Base-by-base conservation (phyloP, 2,888 invertebrate genomes). In the Psylliodes chrysocephalus region DNA sequence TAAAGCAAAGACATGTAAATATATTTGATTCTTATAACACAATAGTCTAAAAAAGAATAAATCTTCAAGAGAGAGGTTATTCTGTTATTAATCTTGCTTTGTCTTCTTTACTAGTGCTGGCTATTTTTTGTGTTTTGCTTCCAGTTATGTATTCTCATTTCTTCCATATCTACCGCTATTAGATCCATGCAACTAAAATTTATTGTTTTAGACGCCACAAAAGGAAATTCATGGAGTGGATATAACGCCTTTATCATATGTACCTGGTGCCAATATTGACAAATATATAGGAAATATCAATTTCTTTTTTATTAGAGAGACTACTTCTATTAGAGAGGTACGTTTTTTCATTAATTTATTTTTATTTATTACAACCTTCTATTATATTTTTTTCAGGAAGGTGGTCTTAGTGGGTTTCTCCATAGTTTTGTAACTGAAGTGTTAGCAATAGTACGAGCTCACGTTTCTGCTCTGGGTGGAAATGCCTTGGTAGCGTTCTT, bases 401-500 rank as follows among this genome's bases (percentile, higher is more conserved):
- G 96, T 47, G 98, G 98, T 0, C 87, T 96, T 49, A 94, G 94
- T 82, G 96, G 96, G 1, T 98, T 98, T 83, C 90, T 96, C 64
- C 96, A 97, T 80, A 93, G 93, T 60, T 96, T 97, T 80, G 89
- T 97, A 5, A 92, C 93, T 52, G 98, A 98, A 87, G 93, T 97
- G 12, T 81, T 97, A 74, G 95, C 96, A 0, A 95, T 98, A 68
- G 94, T 94, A 1, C 87, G 97, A 55, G 95, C 97, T 2, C 96
- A 98, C 83, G 94, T 98, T 22, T 90, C 92, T 0, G 94, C 96
- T 0, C 83, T 98, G 28, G 96, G 97, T 19, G 98, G 98, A 2
- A 97, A 98, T 82, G 96, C 96, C 0, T 90, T 98, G 86, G 93
- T 96, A 0, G 93, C 96, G 0, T 97, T 94, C 83, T 95, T 94